Conservation (phyloP, 2,113 vertebrate genomes). For the Phrynosoma blainvillii region DNA sequence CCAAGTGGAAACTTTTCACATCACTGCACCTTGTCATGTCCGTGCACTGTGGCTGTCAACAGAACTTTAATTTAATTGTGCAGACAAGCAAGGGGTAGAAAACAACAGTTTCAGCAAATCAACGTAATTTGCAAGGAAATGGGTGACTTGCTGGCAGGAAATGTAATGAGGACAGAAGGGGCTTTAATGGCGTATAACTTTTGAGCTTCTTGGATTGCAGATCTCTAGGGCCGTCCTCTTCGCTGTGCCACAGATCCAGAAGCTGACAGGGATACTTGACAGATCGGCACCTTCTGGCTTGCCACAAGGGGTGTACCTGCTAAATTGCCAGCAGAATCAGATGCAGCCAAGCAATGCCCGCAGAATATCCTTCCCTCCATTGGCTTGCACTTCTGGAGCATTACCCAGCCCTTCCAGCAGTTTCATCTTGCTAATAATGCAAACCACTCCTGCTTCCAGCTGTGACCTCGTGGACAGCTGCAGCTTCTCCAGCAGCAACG, state of each 20-base stretch:
- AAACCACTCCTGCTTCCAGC: not conserved
- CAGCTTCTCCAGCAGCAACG: not conserved
- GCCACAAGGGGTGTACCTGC: not conserved
- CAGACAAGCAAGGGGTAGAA: conserved; percentile 20
- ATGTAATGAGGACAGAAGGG: not conserved
- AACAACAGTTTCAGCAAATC: conserved; percentile 25
- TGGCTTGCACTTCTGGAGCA: not conserved
- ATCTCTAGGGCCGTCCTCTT: conserved; percentile 13
- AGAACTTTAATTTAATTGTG: conserved; percentile 28
- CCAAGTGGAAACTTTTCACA: conserved; percentile 30
- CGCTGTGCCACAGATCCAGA: not conserved
- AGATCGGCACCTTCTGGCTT: not conserved
- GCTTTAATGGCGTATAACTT: not conserved
- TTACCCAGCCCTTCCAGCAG: too few species aligned
- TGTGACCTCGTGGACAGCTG: too few species aligned
- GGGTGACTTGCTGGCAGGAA: rapidly evolving
- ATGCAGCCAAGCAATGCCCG: not conserved
- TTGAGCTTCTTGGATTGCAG: rapidly evolving
- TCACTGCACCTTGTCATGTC: conserved; percentile 31
- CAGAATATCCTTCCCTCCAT: not conserved
- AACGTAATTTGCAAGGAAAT: not conserved
- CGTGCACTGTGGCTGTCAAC: conserved; percentile 27
- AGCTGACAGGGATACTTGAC: not conserved
- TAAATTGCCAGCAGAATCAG: not conserved
- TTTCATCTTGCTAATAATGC: not conserved